phyloP scores from a whole-genome alignment of 2,113 vertebrate genomes.

The Anser brachyrhynchus region DNA sequence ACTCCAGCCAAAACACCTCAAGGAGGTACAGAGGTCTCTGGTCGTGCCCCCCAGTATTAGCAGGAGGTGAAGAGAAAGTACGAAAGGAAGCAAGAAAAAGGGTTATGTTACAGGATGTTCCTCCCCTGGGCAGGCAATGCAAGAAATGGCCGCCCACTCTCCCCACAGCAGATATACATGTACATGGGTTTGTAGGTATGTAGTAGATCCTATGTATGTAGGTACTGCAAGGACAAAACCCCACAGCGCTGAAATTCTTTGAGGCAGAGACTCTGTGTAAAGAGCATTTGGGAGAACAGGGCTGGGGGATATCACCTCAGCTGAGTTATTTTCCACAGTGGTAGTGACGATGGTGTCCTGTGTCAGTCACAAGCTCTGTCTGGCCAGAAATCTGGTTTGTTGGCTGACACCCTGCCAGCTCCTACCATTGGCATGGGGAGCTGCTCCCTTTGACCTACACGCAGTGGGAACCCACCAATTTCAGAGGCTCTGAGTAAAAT shows the following conservation, averaged over 20 bases:
- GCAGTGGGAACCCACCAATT: neutral
- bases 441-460: neutral
- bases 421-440: neutral
- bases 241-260: neutral
- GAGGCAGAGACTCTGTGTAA: neutral
- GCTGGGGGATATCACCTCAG: neutral
- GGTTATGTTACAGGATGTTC: neutral
- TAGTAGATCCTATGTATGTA: too few species aligned
- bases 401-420: neutral
- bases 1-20: neutral
- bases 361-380: neutral
- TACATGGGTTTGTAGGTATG: too few species aligned
- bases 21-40: neutral
- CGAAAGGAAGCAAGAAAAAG: neutral
- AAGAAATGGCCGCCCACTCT: neutral
- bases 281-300: neutral
- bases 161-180: rapidly evolving
- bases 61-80: neutral
- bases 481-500: neutral
- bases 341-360: neutral
- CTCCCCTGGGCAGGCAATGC: rapidly evolving
- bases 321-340: neutral
- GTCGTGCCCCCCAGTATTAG: rapidly evolving
- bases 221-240: neutral
- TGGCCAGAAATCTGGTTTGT: neutral